These are phyloP conservation scores for Eurois occulta DNA, from an alignment of 2,888 invertebrate genomes.

Conservation along the genomic window DNA sequence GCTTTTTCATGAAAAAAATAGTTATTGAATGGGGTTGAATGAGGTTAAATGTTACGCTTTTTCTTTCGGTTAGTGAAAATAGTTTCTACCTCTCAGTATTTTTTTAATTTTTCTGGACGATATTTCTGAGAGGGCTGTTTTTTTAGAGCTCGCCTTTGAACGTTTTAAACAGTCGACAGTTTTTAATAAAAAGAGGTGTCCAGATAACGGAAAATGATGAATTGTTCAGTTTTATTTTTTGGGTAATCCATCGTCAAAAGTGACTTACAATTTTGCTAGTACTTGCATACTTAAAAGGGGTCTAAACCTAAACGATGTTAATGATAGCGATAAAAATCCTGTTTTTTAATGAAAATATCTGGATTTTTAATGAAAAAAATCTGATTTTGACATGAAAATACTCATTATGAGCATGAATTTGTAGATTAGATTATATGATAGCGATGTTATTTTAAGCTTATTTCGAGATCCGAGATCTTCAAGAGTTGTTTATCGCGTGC, in stretches of 20 bases:
- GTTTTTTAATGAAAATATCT: neutral
- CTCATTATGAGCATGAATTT: neutral
- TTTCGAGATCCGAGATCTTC: neutral
- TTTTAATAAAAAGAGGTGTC: neutral
- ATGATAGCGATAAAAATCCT: neutral
- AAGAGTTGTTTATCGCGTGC: neutral
- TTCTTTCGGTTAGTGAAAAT: neutral
- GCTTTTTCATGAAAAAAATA: no score
- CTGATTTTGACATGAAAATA: neutral
- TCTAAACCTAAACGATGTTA: neutral
- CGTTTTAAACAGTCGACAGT: neutral
- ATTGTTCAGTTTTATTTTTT: conserved; percentile 3
- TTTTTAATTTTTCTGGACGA: neutral
- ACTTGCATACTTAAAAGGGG: neutral
- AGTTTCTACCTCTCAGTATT: neutral
- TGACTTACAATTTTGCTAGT: neutral
- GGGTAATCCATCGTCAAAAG: neutral
- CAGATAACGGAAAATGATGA: neutral
- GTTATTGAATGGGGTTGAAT: no score
- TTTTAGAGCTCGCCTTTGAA: neutral
- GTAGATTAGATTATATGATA: neutral
- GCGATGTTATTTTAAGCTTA: neutral
- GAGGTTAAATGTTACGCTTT: neutral
- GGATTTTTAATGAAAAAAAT: neutral
- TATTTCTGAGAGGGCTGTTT: neutral